Conservation (phyloP, 1,140 invertebrate genomes). For the Zaprionus kolodkinae region DNA sequence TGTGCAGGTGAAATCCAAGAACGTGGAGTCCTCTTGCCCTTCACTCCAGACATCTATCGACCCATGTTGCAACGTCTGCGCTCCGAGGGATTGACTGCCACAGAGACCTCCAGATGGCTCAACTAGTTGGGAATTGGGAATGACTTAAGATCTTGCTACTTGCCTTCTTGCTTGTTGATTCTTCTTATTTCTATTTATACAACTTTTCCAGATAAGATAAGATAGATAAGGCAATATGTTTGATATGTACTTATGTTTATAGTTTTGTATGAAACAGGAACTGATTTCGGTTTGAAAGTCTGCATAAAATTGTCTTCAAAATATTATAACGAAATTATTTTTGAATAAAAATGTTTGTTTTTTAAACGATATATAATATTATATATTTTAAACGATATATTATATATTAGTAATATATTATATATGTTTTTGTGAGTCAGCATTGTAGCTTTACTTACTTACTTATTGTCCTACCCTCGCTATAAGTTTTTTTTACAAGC, state of each 20-base stretch:
- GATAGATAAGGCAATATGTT: not conserved
- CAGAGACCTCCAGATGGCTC: constrained; percentile 86
- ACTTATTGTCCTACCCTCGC: too few relatives aligned
- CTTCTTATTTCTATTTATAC: constrained; percentile 28
- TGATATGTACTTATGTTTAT: constrained; percentile 35
- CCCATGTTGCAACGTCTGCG: constrained; percentile 94
- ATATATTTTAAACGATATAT: too few relatives aligned
- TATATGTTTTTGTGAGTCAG: too few relatives aligned
- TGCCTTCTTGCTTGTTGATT: not conserved
- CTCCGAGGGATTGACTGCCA: constrained; percentile 93
- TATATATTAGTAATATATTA: too few relatives aligned
- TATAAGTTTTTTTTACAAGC: too few relatives aligned
- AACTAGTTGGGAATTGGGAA: constrained; percentile 34
- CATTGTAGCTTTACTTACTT: too few relatives aligned
- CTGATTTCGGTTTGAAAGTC: not conserved
- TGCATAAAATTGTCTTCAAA: not conserved
- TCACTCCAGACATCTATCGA: constrained; percentile 95
- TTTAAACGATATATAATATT: too few relatives aligned
- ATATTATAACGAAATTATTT: constrained; percentile 12
- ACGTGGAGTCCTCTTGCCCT: constrained; percentile 95
- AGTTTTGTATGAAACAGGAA: not conserved
- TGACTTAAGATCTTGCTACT: not conserved
- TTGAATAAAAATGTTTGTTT: not conserved
- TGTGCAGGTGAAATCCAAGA: constrained; percentile 95
- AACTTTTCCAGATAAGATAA: constrained; percentile 33